A percentile compares a stretch with the other conserved stretches of the same genome.
These are phyloP conservation scores for Moxostoma hubbsi DNA, from an alignment of 2,797 vertebrate genomes.

Conservation along the genomic window DNA sequence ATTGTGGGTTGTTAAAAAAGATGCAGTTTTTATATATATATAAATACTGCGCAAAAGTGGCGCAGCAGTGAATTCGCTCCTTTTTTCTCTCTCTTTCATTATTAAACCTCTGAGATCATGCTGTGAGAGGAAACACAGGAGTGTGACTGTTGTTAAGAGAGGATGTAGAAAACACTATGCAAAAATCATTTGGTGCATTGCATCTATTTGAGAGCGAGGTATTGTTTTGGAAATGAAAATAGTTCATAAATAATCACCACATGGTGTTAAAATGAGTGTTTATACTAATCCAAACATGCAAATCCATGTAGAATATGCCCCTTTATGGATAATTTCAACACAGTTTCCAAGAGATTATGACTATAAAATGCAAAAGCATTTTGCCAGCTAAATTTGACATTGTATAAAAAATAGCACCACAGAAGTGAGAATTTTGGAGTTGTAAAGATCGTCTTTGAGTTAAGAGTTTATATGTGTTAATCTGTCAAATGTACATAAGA, in stretches of 20 bases:
- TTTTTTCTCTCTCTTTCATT: conserved; percentile 5
- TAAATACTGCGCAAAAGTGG: too few species aligned
- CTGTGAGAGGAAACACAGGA: conserved; percentile 23
- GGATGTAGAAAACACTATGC: conserved; percentile 25
- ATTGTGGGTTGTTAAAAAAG: too few species aligned
- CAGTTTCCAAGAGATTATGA: conserved; percentile 78
- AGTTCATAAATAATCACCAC: conserved; percentile 19
- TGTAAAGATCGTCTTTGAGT: neutral
- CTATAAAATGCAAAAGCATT: conserved; percentile 54
- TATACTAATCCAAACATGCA: conserved; percentile 78
- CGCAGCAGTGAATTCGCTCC: too few species aligned
- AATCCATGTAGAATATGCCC: conserved; percentile 78
- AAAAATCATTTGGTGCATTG: conserved; percentile 18
- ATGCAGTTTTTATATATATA: too few species aligned
- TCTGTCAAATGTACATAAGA: too few species aligned
- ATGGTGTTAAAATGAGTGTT: conserved; percentile 61
- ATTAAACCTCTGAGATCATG: conserved; percentile 27
- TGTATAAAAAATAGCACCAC: neutral
- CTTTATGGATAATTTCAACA: conserved; percentile 78
- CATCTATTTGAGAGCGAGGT: neutral
- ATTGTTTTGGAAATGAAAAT: conserved; percentile 25
- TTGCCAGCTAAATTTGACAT: conserved; percentile 12
- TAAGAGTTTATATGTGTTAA: neutral
- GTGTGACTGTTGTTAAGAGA: conserved; percentile 35
- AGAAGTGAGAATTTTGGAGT: neutral